These are phyloP conservation scores for Pseudobourletiella spinata DNA, from an alignment of 1,140 invertebrate genomes.

Conservation along the genomic window DNA sequence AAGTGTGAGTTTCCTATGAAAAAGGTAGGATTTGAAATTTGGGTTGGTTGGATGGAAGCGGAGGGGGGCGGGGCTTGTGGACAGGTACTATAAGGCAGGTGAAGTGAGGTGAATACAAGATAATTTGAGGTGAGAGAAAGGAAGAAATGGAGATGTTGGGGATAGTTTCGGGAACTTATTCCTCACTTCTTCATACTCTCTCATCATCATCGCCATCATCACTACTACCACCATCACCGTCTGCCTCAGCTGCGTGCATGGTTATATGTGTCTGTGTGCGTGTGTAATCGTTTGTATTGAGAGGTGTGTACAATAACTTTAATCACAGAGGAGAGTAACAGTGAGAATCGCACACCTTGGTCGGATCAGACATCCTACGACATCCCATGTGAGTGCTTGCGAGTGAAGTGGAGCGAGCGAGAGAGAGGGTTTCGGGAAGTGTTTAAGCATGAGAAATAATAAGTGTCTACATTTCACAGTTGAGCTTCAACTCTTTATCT, in stretches of 20 bases:
- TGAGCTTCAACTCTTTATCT: constrained; percentile 16
- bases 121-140: constrained; percentile 6
- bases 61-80: constrained; percentile 8
- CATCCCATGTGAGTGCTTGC: neutral
- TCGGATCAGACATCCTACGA: too few species aligned
- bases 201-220: too few species aligned
- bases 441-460: neutral
- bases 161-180: neutral
- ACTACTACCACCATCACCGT: too few species aligned
- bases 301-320: too few species aligned
- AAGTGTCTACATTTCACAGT: constrained; percentile 15
- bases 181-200: too few species aligned
- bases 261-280: too few species aligned
- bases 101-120: constrained; percentile 12
- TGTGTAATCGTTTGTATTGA: too few species aligned
- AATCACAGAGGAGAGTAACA: too few species aligned
- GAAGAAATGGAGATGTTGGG: neutral
- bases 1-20: neutral
- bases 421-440: too few species aligned
- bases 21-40: neutral
- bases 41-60: neutral
- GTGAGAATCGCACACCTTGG: too few species aligned
- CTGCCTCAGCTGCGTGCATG: too few species aligned
- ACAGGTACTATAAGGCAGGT: constrained; percentile 5
- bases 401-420: too few species aligned